These are phyloP conservation scores for Oasisia sp. DNA, from an alignment of 2,888 invertebrate species.

Conservation along the genomic window DNA sequence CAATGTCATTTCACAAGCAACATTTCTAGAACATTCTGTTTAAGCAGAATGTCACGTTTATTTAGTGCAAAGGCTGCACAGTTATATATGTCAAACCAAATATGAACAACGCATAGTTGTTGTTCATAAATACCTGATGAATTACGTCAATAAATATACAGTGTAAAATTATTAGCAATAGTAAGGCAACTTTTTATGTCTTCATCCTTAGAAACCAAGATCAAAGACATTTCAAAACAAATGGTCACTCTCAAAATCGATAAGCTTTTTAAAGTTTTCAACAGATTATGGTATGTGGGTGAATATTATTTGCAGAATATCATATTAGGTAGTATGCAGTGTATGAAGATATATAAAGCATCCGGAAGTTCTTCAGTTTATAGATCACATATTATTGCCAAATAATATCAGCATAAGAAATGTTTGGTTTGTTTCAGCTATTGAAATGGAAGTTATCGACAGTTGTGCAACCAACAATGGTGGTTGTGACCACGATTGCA, in stretches of 20 bases:
- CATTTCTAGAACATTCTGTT: too few relatives aligned
- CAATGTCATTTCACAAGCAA: too few relatives aligned
- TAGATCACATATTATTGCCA: background rate
- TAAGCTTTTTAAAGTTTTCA: too few relatives aligned
- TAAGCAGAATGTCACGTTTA: too few relatives aligned
- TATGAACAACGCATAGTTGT: background rate
- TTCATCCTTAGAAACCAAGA: too few relatives aligned
- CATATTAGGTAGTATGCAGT: background rate
- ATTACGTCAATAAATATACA: background rate
- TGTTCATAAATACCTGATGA: background rate
- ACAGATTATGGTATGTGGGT: too few relatives aligned
- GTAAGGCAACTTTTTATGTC: too few relatives aligned
- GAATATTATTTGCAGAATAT: too few relatives aligned
- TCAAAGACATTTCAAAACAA: too few relatives aligned
- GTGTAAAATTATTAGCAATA: background rate
- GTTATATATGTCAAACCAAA: too few relatives aligned
- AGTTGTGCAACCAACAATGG: slow-evolving; percentile 68
- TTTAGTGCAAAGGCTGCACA: too few relatives aligned
- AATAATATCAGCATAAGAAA: background rate
- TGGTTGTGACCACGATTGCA: slow-evolving; percentile 69
- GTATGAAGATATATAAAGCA: background rate
- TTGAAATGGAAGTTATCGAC: slow-evolving; percentile 65
- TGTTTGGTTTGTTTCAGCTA: slow-evolving; percentile 47
- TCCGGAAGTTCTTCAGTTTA: background rate
- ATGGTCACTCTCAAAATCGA: too few relatives aligned